Evolutionary conservation across 2,888 invertebrate species (phyloP), one percentile per base, ranked within the genome.

Genomic region (Synergus umbraculus): DNA sequence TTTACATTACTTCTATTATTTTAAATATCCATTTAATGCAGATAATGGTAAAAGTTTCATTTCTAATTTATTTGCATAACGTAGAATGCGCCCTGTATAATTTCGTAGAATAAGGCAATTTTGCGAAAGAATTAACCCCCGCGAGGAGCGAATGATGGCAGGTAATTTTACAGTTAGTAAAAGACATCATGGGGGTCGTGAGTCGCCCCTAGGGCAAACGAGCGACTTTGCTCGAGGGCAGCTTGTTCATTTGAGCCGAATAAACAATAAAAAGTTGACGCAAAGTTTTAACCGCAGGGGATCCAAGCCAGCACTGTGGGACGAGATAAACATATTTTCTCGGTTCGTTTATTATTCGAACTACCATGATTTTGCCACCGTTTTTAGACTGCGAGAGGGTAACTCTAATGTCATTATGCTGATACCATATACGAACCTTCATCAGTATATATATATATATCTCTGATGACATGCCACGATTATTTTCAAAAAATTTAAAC

Each of bases 271-370:
- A 86, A 86, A 86, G 85, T 86, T 83, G 83, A 79, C 80, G 81
- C 83, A 83, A 85, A 86, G 84, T 87, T 73, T 73, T 73, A 73
- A 49, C 80, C 86, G 65, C 87, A 58, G 58, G 87, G 86, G 87
- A 86, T 76, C 44, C 43, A 67, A 67, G 46, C 66, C 43, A 29
- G 29, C 3, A 66, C n/a, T n/a, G n/a, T 69, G 76, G 80, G n/a
- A 66, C 65, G 80, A 83, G 85, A 84, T 84, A 85, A 87, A 85
- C 85, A 86, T 86, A 86, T 89, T 89, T 89, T 90, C 85, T 83
- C 88, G 90, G 90, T 89, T 90, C 89, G 89, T 90, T 90, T 90
- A 89, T 87, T 90, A 90, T 89, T 90, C 89, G 84, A 85, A 83
- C 86, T 84, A 81, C 76, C 83, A 83, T 83, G 81, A 82, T 80